Conservation (phyloP, 2,113 vertebrate genomes). For the Triplophysa dalaica region DNA sequence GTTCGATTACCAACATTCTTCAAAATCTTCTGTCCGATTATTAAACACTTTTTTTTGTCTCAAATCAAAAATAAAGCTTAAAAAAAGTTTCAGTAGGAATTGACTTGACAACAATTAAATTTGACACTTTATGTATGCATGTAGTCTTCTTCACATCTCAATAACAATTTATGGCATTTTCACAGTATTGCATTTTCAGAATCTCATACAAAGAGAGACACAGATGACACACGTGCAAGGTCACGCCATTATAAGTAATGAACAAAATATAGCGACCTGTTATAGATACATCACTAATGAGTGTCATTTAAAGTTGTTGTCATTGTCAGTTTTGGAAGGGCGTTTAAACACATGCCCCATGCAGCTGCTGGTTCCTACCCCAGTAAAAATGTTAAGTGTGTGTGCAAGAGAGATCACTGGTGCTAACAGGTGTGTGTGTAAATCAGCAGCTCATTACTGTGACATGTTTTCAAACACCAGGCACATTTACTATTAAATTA, state of each 20-base stretch:
- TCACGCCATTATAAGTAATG: conserved; percentile 21
- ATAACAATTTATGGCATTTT: too few species aligned
- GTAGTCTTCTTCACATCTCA: too few species aligned
- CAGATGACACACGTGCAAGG: background rate
- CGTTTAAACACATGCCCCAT: conserved; percentile 37
- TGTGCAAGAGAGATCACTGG: conserved; percentile 28
- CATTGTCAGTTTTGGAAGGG: conserved; percentile 18
- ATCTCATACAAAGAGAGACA: background rate
- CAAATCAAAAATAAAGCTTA: too few species aligned
- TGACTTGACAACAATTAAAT: too few species aligned
- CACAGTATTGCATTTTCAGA: background rate
- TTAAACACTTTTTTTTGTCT: too few species aligned
- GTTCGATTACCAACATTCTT: too few species aligned
- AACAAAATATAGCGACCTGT: conserved; percentile 12
- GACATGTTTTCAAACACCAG: conserved; percentile 43
- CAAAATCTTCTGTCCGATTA: too few species aligned
- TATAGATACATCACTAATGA: conserved; percentile 16
- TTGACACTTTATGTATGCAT: too few species aligned
- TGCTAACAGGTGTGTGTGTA: conserved; percentile 44
- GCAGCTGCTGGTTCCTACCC: conserved; percentile 24
- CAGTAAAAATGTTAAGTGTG: conserved; percentile 11
- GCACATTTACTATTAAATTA: conserved; percentile 54
- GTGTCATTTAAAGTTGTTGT: conserved; percentile 29
- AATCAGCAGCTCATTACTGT: conserved; percentile 52
- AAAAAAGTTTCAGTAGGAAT: too few species aligned